Evolutionary conservation across 2,797 vertebrate species (phyloP).

Genomic region (Malacoraja senta): DNA sequence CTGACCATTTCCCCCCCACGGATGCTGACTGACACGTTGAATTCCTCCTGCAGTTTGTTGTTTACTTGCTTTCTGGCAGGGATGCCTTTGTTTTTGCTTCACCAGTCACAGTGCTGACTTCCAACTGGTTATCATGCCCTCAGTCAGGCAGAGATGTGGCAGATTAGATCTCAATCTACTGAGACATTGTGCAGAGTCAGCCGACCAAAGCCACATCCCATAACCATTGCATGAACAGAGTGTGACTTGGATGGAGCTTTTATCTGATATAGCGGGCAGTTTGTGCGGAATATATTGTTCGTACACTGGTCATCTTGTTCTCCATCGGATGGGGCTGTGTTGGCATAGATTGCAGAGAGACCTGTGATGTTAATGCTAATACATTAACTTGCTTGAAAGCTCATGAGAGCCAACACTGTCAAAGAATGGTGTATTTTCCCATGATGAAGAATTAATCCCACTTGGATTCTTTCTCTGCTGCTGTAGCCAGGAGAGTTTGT

Average conservation of each 20-base stretch:
- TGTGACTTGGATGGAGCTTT: slow-evolving; percentile 15
- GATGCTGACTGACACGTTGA: no score
- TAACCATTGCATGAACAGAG: neutral
- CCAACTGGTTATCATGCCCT: slow-evolving; percentile 18
- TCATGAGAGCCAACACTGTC: neutral
- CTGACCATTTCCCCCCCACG: no score
- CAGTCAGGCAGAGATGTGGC: slow-evolving; percentile 7
- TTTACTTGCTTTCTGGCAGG: neutral
- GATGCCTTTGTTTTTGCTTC: neutral
- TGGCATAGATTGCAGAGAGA: neutral
- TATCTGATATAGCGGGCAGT: neutral
- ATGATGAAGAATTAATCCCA: neutral
- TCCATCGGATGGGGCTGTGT: neutral
- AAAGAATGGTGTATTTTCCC: neutral
- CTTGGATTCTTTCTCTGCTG: neutral
- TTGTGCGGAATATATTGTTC: neutral
- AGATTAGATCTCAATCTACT: slow-evolving; percentile 3
- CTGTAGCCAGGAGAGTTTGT: neutral
- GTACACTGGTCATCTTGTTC: neutral
- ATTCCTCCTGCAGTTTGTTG: no score
- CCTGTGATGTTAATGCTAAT: neutral
- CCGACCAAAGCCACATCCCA: neutral
- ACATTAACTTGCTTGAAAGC: neutral
- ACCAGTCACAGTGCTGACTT: no score
- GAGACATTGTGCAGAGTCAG: slow-evolving; percentile 12